Evolutionary conservation across 2,797 vertebrate genomes (phyloP), one percentile per base, ranked within the genome.

Genomic region (Carduelis carduelis): DNA sequence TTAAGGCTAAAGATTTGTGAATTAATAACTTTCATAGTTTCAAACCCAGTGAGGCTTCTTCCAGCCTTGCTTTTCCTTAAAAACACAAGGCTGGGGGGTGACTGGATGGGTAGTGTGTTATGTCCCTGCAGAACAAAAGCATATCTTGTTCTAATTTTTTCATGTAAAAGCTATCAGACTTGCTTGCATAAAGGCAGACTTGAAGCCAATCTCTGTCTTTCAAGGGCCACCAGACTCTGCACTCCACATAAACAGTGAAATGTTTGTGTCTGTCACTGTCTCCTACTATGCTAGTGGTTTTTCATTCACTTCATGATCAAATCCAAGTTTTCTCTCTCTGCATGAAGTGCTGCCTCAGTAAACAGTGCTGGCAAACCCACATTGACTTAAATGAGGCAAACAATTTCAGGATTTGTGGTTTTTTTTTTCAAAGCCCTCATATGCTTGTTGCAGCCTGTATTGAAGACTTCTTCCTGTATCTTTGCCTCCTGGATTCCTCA

Each of bases 401-500:
- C 3, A 2, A 53, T 90, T 92, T 92, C 27, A 78, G 23, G 23
- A 74, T 63, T 55, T 44, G 39, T 70, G 11, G 0, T 14, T 46
- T 77, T 77, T 77, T 77, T 77, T 69, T 37, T 15, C 35, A 47
- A 70, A 89, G 66, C 14, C 18, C 82, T 46, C 22, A 12, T 1
- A 2, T 1, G 5, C 35, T 76, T 82, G 15, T 66, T 89, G 65
- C 47, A 86, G 85, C 59, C 27, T 76, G 34, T 86, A 66, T 68
- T 1, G 1, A 47, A 55, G 66, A 70, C 16, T 21, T 93, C 66
- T 75, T 96, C 87, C 86, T 90, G 50, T 96, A 50, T 93, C 79
- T 93, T 92, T 95, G 79, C 89, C 81, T 91, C 72, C 79, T 91
- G 79, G 87, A 91, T 83, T 94, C 72, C 77, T 95, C 44, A 82